Evolutionary conservation across 1,140 invertebrate species (phyloP), one percentile per base, ranked within the genome.

Genomic region (Streblospio benedicti): DNA sequence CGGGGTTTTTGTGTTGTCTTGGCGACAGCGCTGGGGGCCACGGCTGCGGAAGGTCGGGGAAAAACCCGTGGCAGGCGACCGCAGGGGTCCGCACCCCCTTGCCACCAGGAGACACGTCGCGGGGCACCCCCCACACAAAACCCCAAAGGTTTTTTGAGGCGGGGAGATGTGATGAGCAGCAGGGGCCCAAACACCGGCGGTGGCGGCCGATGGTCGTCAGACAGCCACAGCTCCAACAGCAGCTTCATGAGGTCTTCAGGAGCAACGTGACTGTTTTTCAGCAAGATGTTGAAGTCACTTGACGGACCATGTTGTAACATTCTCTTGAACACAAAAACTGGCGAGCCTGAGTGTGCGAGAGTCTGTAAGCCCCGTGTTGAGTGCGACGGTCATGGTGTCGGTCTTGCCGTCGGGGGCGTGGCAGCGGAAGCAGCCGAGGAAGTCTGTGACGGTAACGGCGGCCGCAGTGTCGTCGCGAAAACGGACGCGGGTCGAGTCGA

Each of bases 31-130:
- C 65, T 56, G 43, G 62, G 52, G 2, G 65, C 70, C 16, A 73
- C 43, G 31, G 69, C 68, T 16, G 68, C 68, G 20, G 71, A 59
- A 47, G 67, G 74, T 2, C 71, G 69, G 12, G 74, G 60, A 35
- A 61, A 60, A 47, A 65, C 67, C 43, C 73, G 67, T 4, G 65
- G 62, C 16, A 72, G 67, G 27, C 73, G 68, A 18, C 65, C 52
- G 72, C 68, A 9, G 67, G 38, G 30, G 71, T 70, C 51, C 75
- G 53, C 4, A 79, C 64, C 35, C 64, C 67, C 58, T 71, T 62
- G 76, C 78, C 79, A 70, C 74, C 75, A 1, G 73, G 64, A 9
- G 76, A 74, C 1, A 64, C 44, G 16, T 35, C 23, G 30, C 60
- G 62, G 28, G n/a, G n/a, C n/a, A n/a, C n/a, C n/a, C n/a, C n/a